Conservation (phyloP, 1,140 invertebrate genomes). For the Sitophilus oryzae region DNA sequence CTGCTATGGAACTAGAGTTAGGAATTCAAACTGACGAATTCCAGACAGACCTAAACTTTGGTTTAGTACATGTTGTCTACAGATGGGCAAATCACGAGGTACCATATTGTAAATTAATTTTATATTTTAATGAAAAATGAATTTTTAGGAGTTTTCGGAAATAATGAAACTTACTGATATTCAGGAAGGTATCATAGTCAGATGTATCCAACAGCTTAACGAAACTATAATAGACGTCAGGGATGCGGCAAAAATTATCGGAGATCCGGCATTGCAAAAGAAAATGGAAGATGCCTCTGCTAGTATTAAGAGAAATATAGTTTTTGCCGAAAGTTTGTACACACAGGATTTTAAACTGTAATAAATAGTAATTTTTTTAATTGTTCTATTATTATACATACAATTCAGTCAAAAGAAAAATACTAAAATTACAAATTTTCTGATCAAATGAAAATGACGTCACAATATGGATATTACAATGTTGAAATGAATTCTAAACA, state of each 20-base stretch:
- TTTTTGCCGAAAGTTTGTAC: constrained; percentile 96
- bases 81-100: constrained; percentile 90
- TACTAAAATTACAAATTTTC: no score
- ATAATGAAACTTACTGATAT: constrained; percentile 91
- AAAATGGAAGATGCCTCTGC: constrained; percentile 95
- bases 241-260: constrained; percentile 88
- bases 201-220: constrained; percentile 93
- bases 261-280: constrained; percentile 80
- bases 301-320: constrained; percentile 94
- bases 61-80: constrained; percentile 87
- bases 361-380: no score
- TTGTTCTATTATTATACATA: no score
- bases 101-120: no score
- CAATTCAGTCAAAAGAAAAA: no score
- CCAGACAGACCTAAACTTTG: constrained; percentile 78
- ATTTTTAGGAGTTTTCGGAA: constrained; percentile 77
- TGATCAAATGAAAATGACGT: no score
- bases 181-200: constrained; percentile 96
- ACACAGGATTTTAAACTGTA: constrained; percentile 50
- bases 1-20: constrained; percentile 47
- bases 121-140: neutral
- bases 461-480: no score
- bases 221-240: constrained; percentile 89
- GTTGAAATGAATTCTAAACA: no score
- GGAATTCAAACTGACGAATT: constrained; percentile 49